Percentiles rank a stretch among this genome's conserved stretches.
phyloP scores from a whole-genome alignment of 2,113 vertebrate species.

The Alligator mississippiensis region DNA sequence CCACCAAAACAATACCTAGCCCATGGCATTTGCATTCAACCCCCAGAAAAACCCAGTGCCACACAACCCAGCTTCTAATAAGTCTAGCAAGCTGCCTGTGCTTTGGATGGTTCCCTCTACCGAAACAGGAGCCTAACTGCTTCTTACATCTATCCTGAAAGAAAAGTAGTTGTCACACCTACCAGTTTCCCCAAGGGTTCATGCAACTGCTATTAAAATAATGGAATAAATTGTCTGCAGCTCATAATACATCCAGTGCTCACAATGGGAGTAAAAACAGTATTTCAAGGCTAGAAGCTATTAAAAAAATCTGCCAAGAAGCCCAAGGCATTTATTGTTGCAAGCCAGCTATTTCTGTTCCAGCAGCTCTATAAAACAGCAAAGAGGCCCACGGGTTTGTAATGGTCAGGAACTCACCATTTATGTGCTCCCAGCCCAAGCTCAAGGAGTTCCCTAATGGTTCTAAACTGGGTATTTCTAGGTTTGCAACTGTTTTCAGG shows the following conservation, averaged over 20 bases:
- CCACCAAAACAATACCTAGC: background rate
- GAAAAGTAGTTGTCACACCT: background rate
- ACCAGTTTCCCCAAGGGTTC: fast-evolving
- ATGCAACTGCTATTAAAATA: background rate
- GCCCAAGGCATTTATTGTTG: background rate
- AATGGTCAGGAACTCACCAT: background rate
- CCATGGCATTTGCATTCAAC: background rate
- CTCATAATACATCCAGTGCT: background rate
- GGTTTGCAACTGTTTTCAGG: background rate
- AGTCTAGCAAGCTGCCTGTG: background rate
- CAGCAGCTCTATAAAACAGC: background rate
- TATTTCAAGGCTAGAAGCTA: slow-evolving; percentile 7
- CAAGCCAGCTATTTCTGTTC: slow-evolving; percentile 1
- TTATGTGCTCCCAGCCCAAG: background rate
- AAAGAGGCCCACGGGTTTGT: background rate
- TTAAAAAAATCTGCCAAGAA: slow-evolving; percentile 28
- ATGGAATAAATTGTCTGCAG: background rate
- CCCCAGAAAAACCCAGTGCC: background rate
- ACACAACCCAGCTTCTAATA: background rate
- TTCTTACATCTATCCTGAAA: background rate
- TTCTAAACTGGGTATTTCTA: background rate
- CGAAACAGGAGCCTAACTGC: background rate
- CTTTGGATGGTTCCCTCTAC: background rate
- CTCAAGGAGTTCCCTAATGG: fast-evolving
- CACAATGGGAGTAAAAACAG: background rate